Conservation (phyloP, 1,140 invertebrate genomes). For the Bombus huntii region DNA sequence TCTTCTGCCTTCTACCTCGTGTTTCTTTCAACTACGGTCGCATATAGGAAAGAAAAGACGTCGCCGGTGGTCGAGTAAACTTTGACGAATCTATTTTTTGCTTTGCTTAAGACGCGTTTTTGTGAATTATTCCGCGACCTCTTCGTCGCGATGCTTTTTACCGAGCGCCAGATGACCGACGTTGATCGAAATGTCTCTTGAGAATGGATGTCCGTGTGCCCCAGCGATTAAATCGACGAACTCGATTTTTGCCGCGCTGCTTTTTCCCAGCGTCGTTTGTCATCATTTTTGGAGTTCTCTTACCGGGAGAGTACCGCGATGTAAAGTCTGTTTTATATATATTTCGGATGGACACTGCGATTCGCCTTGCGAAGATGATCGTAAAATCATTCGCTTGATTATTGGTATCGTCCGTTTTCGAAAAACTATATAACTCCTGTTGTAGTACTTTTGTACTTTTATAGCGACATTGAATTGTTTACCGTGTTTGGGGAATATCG, state of each 20-base stretch:
- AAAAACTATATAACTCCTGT: too few species aligned
- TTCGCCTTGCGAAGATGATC: background rate
- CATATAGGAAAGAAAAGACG: background rate
- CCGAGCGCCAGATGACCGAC: conserved; percentile 14
- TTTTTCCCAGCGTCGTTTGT: conserved; percentile 8
- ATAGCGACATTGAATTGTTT: too few species aligned
- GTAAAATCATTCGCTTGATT: too few species aligned
- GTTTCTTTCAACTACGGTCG: background rate
- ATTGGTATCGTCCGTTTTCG: too few species aligned
- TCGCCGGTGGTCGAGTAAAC: conserved; percentile 25
- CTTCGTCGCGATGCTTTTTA: conserved; percentile 16
- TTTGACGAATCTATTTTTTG: conserved; percentile 20
- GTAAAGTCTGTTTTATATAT: background rate
- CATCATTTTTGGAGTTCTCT: conserved; percentile 7
- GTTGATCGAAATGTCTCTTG: conserved; percentile 32
- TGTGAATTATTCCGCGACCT: conserved; percentile 32
- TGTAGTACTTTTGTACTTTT: too few species aligned
- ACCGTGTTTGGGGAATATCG: too few species aligned
- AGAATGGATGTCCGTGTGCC: conserved; percentile 2
- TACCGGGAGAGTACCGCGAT: background rate
- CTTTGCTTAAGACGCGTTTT: conserved; percentile 1
- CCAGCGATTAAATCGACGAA: conserved; percentile 2
- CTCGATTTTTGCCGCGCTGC: background rate
- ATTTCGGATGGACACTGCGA: background rate
- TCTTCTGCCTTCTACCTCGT: background rate